phyloP scores from a whole-genome alignment of 2,888 invertebrate genomes.

The Drosophila borborema region DNA sequence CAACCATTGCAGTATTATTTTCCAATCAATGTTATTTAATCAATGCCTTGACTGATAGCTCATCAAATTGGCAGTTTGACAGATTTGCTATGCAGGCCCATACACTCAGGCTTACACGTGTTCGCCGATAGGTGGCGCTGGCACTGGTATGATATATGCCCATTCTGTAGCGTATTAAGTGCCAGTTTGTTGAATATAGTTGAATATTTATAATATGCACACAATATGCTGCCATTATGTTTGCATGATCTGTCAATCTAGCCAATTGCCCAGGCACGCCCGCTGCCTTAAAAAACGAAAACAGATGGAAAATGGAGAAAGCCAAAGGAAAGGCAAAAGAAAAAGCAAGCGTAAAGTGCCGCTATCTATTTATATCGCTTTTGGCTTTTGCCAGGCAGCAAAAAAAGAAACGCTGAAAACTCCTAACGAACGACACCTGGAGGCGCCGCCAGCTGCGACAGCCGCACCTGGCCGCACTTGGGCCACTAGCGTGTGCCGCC shows the following conservation, averaged over 20 bases:
- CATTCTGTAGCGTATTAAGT: conserved; percentile 35
- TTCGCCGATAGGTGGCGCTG: conserved; percentile 25
- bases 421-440: conserved; percentile 78
- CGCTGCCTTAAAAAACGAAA: conserved; percentile 12
- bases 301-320: conserved; percentile 6
- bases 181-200: conserved; percentile 71
- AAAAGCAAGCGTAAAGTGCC: conserved; percentile 61
- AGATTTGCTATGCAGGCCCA: conserved; percentile 21
- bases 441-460: conserved; percentile 31
- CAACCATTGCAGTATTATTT: background rate
- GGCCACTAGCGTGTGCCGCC: conserved; percentile 54
- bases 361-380: conserved; percentile 79
- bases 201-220: conserved; percentile 77
- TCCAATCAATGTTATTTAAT: conserved; percentile 23
- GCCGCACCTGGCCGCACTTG: conserved; percentile 21
- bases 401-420: conserved; percentile 69
- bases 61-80: conserved; percentile 33
- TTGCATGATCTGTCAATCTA: conserved; percentile 80
- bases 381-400: conserved; percentile 72
- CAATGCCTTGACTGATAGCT: conserved; percentile 19
- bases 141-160: background rate
- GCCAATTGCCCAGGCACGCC: conserved; percentile 57
- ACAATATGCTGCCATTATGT: conserved; percentile 77
- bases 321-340: conserved; percentile 35
- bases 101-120: background rate